Evolutionary conservation across 2,888 invertebrate genomes (phyloP), one percentile per base, ranked within the genome.

Genomic region (Operophtera brumata): DNA sequence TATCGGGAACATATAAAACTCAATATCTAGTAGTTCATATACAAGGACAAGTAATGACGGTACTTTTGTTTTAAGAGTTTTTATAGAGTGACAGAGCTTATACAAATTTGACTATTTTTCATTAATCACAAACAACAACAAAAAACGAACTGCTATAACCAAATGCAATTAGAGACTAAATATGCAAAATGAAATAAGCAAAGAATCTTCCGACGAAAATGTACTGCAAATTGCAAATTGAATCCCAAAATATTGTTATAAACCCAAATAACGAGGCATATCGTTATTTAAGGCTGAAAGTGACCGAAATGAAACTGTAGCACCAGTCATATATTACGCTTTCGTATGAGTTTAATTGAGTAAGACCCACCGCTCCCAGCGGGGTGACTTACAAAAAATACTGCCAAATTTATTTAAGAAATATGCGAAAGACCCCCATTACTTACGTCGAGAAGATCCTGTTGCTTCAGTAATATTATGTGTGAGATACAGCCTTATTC

Each of bases 251-350:
- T 84, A 84, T 86, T 82, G 76, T 81, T 20, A 20, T 20, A 82
- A 87, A 84, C 84, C 73, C 65, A 86, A 88, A 80, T 85, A 81
- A 87, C 79, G 83, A 80, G 86, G 76, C 84, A 77, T 73, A 73
- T 77, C 77, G 70, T 86, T 81, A 86, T 84, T 88, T 86, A 84
- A 72, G 64, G 71, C 73, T 73, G 77, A 79, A 82, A 80, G 75
- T 75, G 72, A 68, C 73, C 63, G 69, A 67, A 71, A 73, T 70
- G 79, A 83, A 86, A 85, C 83, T 85, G 84, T 86, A 88, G 70
- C 86, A 88, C 77, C n/a, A 84, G 73, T 83, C 83, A 84, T 86
- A 88, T 88, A 89, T 88, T 86, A 87, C 80, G 78, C 83, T 84
- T 86, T 85, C 80, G 85, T 82, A 86, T 73, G 80, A 80, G 76